Base-by-base conservation (phyloP, 2,888 invertebrate species). In the Conchocele bisecta region DNA sequence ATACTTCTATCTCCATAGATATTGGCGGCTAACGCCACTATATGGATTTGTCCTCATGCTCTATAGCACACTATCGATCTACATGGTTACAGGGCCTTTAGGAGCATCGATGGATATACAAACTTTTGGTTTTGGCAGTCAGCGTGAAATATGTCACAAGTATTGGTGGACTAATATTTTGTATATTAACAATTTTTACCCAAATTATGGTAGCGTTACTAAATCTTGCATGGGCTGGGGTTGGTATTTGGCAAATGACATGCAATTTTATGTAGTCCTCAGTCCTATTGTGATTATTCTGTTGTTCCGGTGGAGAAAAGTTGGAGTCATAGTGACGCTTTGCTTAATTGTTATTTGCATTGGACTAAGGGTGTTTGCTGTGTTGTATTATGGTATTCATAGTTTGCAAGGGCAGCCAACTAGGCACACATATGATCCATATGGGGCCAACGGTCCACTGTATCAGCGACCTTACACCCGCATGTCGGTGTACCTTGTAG, bases 391-490 rank as follows among this genome's bases (percentile, higher is more conserved):
- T 54, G 77, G 71, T n/a, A 31, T 77, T n/a, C 35, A 20, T 33
- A 57, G n/a, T n/a, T 31, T 51, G 17, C 24, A 57, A 15, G 51
- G 20, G 11, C 24, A 17, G 15, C 42, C 68, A 2, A 65, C 76
- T 0, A 79, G 77, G 42, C 79, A 79, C 53, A 44, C 11, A 42
- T 66, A 76, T 46, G 75, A 76, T 20, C 48, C 41, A n/a, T 70
- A 61, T 57, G 76, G 51, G 3, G 24, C 66, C 41, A 61, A 63
- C 37, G 65, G 71, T 9, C 50, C 78, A 1, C 24, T 83, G 15
- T 92, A 92, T 77, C 86, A 89, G 15, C 87, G 89, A 41, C 92
- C 92, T 9, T 92, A 91, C 81, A 83, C 89, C 33, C 83, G 92
- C 37, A 89, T 90, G 58, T 89, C 89, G 13, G 91, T 92, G 3